Evolutionary conservation across 37 sponge, comb jelly and placozoan genomes (phyloP), one percentile per base, ranked within the genome.

Genomic region (Halisarca cf. caerulea): DNA sequence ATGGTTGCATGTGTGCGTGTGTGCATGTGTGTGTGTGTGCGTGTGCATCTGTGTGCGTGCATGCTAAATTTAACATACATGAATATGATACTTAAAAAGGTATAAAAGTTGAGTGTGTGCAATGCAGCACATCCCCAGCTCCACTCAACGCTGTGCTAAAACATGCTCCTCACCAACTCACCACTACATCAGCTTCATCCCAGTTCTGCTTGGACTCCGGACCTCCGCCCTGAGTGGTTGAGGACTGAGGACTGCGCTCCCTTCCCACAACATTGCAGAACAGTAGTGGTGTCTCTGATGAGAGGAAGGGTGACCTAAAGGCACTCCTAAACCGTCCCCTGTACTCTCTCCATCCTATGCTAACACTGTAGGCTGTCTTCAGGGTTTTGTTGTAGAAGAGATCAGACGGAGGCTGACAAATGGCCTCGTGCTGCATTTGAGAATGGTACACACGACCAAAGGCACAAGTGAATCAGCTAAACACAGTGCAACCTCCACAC

Each of bases 111-210:
- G n/a, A n/a, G n/a, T n/a, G n/a, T n/a, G n/a, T n/a, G n/a, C n/a
- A n/a, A n/a, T n/a, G n/a, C n/a, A n/a, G n/a, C n/a, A n/a, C n/a
- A n/a, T n/a, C 30, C n/a, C 11, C 15, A 7, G 15, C n/a, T 79
- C n/a, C 6, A 34, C 54, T 35, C 58, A 6, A 21, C 24, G 62
- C 21, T n/a, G n/a, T 28, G 23, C 42, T 51, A 14, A 1, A 35
- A n/a, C 30, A 54, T 25, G n/a, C n/a, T n/a, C n/a, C n/a, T n/a
- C n/a, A 27, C 20, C 17, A 11, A 30, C 92, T 69, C 79, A 92
- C 92, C 44, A 83, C 84, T 83, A 86, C 89, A 11, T 53, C 21
- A n/a, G 92, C 89, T 59, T 92, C 92, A 32, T 39, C 51, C 14
- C 0, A 0, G 66, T 92, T 92, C 18, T n/a, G 85, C 25, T 89